Conservation (phyloP, 2,113 vertebrate species). For the Equus quagga region DNA sequence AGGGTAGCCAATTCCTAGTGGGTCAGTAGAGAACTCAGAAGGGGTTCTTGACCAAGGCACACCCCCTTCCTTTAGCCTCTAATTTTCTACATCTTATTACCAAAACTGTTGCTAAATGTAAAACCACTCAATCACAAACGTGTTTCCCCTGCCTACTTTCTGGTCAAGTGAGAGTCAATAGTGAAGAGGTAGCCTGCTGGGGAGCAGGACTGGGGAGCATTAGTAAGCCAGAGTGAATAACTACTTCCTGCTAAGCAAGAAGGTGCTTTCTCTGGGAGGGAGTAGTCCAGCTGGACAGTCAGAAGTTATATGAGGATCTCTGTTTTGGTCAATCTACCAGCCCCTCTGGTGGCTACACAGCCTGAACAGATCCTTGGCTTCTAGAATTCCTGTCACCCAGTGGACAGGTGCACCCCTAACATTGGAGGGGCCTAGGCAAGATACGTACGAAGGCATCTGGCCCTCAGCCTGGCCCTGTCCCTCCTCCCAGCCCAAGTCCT, state of each 20-base stretch:
- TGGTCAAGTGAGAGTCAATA: not conserved
- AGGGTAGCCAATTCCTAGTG: fast-evolving
- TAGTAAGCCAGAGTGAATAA: not conserved
- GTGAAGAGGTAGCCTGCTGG: not conserved
- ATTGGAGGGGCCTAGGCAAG: not conserved
- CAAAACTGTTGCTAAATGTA: not conserved
- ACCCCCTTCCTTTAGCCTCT: not conserved
- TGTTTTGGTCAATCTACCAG: not conserved
- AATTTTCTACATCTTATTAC: not conserved
- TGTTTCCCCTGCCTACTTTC: not conserved
- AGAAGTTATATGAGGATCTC: not conserved
- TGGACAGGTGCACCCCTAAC: not conserved
- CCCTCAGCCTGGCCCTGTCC: not conserved
- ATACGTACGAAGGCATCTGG: not conserved
- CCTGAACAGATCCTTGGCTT: not conserved
- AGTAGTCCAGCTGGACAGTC: not conserved
- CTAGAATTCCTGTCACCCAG: not conserved
- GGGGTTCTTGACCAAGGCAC: not conserved
- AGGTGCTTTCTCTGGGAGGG: not conserved
- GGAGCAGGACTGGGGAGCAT: not conserved
- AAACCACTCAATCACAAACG: not conserved
- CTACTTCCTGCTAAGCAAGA: no score
- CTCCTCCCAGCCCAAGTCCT: not conserved
- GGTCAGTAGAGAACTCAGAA: not conserved
- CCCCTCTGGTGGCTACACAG: not conserved